Evolutionary conservation across 2,113 vertebrate genomes (phyloP), one percentile per base, ranked within the genome.

Genomic region (Oenanthe melanoleuca): DNA sequence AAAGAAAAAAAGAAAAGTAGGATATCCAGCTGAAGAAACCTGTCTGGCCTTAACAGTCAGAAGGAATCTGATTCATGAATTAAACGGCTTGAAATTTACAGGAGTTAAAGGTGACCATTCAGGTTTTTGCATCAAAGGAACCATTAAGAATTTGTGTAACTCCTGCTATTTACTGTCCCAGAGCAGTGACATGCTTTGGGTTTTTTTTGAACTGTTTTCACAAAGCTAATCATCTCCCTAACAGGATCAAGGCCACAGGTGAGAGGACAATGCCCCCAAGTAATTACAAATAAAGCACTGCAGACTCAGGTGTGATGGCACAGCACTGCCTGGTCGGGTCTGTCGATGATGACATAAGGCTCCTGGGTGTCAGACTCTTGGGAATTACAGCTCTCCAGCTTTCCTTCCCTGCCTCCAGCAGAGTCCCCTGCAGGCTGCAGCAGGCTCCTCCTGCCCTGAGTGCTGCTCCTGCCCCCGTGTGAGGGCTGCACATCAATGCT

Each of bases 301-400:
- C 40, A 49, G 60, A 34, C 40, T 96, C 86, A 93, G 49, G 60
- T 44, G 67, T 83, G 81, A 34, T 89, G 84, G 71, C 78, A 49
- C 33, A 92, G 47, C 64, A 60, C 37, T 53, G 63, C 92, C 63
- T 88, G 61, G 19, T 95, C 75, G 0, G 20, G 66, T 64, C 55
- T 96, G 69, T 93, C 94, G 67, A 98, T 88, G 78, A 97, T 79
- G 40, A 97, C 97, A n/a, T 96, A 98, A 69, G 79, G 91, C 84
- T 96, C 96, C 71, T 86, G 96, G 63, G 69, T 92, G 78, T 94
- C 94, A 40, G 42, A 57, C 20, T 71, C 45, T 18, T 83, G 65
- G 25, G n/a, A 89, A 18, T 28, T n/a, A 42, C 3, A 67, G 64
- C 22, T 73, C 26, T 93, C 73, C 53, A 88, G 80, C 29, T 56